Percentiles rank a stretch among this genome's conserved stretches.
phyloP scores from a whole-genome alignment of 2,113 vertebrate genomes.

The rabbit (Oryctolagus cuniculus) region DNA sequence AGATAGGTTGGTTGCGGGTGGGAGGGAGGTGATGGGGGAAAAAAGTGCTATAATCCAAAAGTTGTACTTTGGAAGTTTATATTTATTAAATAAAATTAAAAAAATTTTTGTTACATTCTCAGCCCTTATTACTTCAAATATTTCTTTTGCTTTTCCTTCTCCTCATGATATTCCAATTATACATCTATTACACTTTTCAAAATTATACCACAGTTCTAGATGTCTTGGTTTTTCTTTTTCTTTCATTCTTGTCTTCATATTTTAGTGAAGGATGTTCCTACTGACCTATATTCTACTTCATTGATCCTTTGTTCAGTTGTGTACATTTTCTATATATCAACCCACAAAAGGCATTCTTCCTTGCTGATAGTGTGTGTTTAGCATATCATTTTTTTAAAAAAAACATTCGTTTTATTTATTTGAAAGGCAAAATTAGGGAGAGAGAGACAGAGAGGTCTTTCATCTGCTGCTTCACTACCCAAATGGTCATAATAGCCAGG shows the following conservation, averaged over 20 bases:
- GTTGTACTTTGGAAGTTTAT: too few relatives aligned
- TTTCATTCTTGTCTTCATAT: not conserved
- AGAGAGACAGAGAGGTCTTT: too few relatives aligned
- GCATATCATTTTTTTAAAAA: too few relatives aligned
- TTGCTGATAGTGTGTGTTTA: not conserved
- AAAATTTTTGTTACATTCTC: not conserved
- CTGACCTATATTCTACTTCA: not conserved
- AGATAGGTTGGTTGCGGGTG: too few relatives aligned
- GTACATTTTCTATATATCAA: not conserved
- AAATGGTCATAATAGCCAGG: too few relatives aligned
- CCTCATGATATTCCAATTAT: not conserved
- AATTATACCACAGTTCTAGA: not conserved
- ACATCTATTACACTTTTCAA: not conserved
- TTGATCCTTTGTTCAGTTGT: not conserved
- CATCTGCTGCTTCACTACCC: too few relatives aligned
- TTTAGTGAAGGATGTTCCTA: not conserved
- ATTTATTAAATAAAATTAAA: too few relatives aligned
- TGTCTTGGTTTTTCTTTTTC: not conserved
- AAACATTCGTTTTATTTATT: too few relatives aligned
- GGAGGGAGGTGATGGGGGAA: too few relatives aligned
- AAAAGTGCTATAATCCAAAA: too few relatives aligned
- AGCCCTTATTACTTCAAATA: not conserved
- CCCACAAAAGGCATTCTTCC: constrained; percentile 13
- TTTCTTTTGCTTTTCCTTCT: not conserved
- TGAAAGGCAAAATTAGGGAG: too few relatives aligned